phyloP scores from a whole-genome alignment of 2,113 vertebrate genomes.

The Piaya cayana region DNA sequence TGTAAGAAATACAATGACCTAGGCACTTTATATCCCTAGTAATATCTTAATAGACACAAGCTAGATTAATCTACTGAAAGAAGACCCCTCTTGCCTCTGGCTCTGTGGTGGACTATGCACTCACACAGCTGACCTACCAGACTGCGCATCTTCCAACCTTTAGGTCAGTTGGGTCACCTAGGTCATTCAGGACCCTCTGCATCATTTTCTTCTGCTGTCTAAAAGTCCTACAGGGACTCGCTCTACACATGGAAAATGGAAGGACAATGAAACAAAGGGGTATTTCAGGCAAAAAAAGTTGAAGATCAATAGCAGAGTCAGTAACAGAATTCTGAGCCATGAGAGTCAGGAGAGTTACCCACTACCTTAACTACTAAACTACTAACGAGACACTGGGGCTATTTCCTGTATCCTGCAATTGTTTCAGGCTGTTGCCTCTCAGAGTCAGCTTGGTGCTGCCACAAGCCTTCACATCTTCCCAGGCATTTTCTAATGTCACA shows the following conservation, averaged over 20 bases:
- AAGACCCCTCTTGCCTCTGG: not conserved
- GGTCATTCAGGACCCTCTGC: not conserved
- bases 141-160: not conserved
- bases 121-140: not conserved
- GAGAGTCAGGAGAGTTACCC: no score
- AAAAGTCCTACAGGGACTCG: not conserved
- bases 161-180: not conserved
- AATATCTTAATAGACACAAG: not conserved
- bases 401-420: not conserved
- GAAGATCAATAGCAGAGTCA: no score
- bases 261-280: no score
- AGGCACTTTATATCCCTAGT: not conserved
- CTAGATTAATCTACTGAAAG: not conserved
- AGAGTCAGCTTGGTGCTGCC: not conserved
- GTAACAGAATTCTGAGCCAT: no score
- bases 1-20: not conserved
- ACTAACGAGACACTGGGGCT: not conserved
- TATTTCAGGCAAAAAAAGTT: no score
- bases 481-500: not conserved
- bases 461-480: not conserved
- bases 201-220: not conserved
- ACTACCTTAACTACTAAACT: no score
- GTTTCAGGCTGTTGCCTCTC: not conserved
- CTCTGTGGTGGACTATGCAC: not conserved
- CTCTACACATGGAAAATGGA: no score